Evolutionary conservation across 2,113 vertebrate species (phyloP).

Genomic region (Irena cyanogastra): DNA sequence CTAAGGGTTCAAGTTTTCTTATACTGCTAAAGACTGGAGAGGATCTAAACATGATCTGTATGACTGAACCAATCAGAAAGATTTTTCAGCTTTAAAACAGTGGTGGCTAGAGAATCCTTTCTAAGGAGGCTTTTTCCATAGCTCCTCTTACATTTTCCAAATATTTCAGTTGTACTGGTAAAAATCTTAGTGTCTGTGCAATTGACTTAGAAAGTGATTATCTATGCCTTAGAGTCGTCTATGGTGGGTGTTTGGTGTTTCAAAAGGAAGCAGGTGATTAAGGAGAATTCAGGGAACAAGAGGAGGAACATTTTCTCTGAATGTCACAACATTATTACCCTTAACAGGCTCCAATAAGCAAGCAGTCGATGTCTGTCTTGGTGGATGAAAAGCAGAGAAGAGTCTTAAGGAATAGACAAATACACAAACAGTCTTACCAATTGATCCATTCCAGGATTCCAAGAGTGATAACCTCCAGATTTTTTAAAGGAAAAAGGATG

Average conservation of each 20-base stretch:
- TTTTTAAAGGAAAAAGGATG: background rate
- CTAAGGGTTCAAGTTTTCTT: background rate
- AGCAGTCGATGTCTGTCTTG: background rate
- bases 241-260: background rate
- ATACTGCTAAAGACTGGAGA: background rate
- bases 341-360: background rate
- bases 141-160: background rate
- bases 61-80: background rate
- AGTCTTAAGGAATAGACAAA: background rate
- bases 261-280: background rate
- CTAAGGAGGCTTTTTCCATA: background rate
- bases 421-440: background rate
- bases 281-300: background rate
- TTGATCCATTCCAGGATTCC: background rate
- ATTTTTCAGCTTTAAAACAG: background rate
- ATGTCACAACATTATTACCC: rapidly evolving
- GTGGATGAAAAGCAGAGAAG: background rate
- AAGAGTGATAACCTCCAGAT: background rate
- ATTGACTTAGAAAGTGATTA: background rate
- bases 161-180: background rate
- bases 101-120: background rate
- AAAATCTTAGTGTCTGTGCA: background rate
- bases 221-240: background rate
- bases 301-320: background rate
- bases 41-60: background rate